Base-by-base conservation (phyloP, 2,888 invertebrate genomes). In the Rhynchonema sp. region DNA sequence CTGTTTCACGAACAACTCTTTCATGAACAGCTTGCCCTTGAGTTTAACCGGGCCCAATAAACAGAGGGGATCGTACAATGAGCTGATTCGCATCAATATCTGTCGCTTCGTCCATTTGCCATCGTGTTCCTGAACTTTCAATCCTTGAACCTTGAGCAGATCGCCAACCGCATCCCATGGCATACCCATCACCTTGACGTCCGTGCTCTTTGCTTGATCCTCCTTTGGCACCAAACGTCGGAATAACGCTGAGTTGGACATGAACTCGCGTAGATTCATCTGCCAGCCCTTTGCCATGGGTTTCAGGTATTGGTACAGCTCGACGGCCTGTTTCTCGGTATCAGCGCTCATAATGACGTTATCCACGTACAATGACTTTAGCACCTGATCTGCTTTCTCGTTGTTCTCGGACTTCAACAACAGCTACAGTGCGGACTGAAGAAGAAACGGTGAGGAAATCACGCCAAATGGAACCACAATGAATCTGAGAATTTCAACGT, bases 181-280 rank as follows among this genome's bases (percentile, higher is more conserved):
- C 73, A 23, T 67, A 72, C 59, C 72, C 70, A 3, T 75, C 76
- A 9, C 64, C 66, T 3, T 73, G 76, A 0, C 64, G 62, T 1
- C n/a, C n/a, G n/a, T 64, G 67, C 1, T 76, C 68, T 65, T 74
- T 73, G 1, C 60, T 63, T 13, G 65, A 68, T 30, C 70, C 74
- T 0, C 64, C 76, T 30, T 61, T 60, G 26, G 73, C 73, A 17
- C 64, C 75, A 9, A 74, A 74, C 1, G 61, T 72, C 9, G 67
- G 71, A 61, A 56, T n/a, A 6, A 72, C 73, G 27, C 63, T 63
- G 27, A 63, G 57, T 67, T 69, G 0, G 64, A 65, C 0, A 17
- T 22, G 52, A 55, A 65, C 28, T 65, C 63, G n/a, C 63, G 30
- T 2, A 65, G 52, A 28, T 65, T 63, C 64, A 65, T 65, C 0